phyloP scores from a whole-genome alignment of 1,140 invertebrate genomes.

The Drosophila kurseongensis region DNA sequence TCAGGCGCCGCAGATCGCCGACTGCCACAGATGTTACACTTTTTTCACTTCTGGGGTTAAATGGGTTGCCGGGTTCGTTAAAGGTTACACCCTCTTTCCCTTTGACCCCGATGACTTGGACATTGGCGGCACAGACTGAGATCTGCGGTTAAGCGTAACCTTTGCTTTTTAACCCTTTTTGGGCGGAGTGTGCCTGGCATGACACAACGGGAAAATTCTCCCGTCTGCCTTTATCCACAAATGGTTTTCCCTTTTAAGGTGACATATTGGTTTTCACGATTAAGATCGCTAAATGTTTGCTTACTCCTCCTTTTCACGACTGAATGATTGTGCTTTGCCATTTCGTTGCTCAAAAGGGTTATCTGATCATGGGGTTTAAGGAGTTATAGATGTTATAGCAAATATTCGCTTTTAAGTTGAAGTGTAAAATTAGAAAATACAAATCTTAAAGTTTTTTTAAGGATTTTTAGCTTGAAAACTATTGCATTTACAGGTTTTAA shows the following conservation, averaged over 20 bases:
- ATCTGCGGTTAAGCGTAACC: conserved; percentile 67
- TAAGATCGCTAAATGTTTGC: conserved; percentile 62
- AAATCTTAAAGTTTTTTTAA: too few relatives aligned
- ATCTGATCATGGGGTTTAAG: not conserved
- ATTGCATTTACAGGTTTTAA: too few relatives aligned
- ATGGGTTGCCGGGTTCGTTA: conserved; percentile 31
- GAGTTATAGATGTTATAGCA: too few relatives aligned
- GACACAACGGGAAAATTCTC: conserved; percentile 60
- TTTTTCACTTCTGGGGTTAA: conserved; percentile 49
- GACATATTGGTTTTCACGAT: conserved; percentile 76
- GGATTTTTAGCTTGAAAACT: too few relatives aligned
- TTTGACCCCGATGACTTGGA: conserved; percentile 66
- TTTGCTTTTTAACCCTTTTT: conserved; percentile 76
- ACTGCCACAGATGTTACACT: conserved; percentile 71
- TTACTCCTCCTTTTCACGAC: conserved; percentile 22
- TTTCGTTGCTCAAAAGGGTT: conserved; percentile 35
- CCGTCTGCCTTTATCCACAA: conserved; percentile 37
- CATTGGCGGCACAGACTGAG: conserved; percentile 43
- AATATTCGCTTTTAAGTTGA: too few relatives aligned
- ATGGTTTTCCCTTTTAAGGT: conserved; percentile 60
- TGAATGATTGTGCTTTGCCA: not conserved
- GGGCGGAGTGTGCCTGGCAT: conserved; percentile 54
- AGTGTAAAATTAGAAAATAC: too few relatives aligned
- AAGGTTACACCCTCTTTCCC: conserved; percentile 36
- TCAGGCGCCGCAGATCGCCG: conserved; percentile 61